phyloP scores from a whole-genome alignment of 2,797 vertebrate species.

The Gallinago stenura region DNA sequence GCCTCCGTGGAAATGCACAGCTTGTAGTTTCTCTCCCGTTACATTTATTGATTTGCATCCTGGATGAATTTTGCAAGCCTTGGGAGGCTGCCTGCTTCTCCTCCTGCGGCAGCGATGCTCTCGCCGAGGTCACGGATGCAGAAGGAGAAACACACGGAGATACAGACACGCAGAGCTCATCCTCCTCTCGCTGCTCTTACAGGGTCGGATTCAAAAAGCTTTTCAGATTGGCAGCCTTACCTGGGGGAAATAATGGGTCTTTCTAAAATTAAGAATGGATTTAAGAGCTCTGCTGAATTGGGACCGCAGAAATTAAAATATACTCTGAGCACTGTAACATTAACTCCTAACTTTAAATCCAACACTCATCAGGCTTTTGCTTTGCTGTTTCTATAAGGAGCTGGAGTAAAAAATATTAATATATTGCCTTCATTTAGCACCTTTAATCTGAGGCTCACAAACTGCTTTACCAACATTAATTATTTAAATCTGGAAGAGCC shows the following conservation, averaged over 20 bases:
- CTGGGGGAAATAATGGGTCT: not conserved
- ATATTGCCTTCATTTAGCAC: slow-evolving; percentile 29
- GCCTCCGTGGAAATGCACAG: slow-evolving; percentile 76
- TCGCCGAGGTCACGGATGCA: not conserved
- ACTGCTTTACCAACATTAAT: slow-evolving; percentile 37
- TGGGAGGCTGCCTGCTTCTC: not conserved
- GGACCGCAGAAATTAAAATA: not conserved
- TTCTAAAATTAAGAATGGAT: not conserved
- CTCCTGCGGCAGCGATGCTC: not conserved
- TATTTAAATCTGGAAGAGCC: slow-evolving; percentile 31
- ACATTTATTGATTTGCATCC: slow-evolving; percentile 81
- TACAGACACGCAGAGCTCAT: not conserved
- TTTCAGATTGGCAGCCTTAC: not conserved
- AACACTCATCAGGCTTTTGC: not conserved
- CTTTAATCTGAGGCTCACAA: slow-evolving; percentile 31
- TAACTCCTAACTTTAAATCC: not conserved
- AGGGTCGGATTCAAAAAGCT: not conserved
- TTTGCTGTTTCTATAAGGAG: not conserved
- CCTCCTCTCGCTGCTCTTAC: not conserved
- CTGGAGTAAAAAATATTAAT: not conserved
- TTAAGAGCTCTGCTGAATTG: not conserved
- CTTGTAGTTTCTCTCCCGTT: slow-evolving; percentile 68
- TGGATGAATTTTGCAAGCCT: slow-evolving; percentile 58
- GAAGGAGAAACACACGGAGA: not conserved
- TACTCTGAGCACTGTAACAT: not conserved